Percentiles rank a stretch among this genome's conserved stretches.
Evolutionary conservation across 2,888 invertebrate species (phyloP).

Genomic region (Pocota personata): DNA sequence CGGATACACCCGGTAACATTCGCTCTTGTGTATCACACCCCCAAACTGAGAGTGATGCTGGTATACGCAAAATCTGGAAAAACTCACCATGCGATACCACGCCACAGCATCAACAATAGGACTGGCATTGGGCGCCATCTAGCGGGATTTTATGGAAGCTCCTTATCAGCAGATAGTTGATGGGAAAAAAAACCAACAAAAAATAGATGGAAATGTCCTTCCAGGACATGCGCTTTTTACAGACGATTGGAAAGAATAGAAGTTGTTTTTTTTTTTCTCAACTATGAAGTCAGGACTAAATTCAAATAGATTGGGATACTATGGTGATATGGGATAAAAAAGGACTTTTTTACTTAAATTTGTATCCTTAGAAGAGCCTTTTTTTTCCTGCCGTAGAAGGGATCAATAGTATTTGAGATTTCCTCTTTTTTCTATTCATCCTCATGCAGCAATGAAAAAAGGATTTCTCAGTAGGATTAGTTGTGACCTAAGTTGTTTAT

Average conservation of each 20-base stretch:
- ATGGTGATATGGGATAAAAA: conserved; percentile 29
- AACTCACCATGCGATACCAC: conserved; percentile 56
- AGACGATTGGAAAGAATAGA: conserved; percentile 8
- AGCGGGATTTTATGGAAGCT: conserved; percentile 10
- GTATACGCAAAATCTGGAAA: conserved; percentile 58
- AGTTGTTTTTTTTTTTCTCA: background rate
- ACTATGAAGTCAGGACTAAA: background rate
- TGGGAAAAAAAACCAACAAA: conserved; percentile 4
- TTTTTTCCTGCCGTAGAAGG: conserved; percentile 19
- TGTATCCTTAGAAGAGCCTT: conserved; percentile 9
- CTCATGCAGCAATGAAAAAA: background rate
- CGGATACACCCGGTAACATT: background rate
- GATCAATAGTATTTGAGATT: conserved; percentile 23
- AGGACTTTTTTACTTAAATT: conserved; percentile 9
- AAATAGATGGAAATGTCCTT: conserved; percentile 49
- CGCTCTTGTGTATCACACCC: conserved; percentile 18
- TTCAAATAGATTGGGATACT: conserved; percentile 28
- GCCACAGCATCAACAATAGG: conserved; percentile 53
- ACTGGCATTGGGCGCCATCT: conserved; percentile 40
- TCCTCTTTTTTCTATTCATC: background rate
- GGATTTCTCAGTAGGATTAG: conserved; percentile 44
- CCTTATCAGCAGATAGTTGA: conserved; percentile 61
- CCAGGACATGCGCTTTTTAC: conserved; percentile 65
- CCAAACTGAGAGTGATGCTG: conserved; percentile 1
- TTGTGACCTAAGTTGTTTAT: conserved; percentile 39